Base-by-base conservation (phyloP, 2,797 vertebrate genomes). In the Thaleichthys pacificus region DNA sequence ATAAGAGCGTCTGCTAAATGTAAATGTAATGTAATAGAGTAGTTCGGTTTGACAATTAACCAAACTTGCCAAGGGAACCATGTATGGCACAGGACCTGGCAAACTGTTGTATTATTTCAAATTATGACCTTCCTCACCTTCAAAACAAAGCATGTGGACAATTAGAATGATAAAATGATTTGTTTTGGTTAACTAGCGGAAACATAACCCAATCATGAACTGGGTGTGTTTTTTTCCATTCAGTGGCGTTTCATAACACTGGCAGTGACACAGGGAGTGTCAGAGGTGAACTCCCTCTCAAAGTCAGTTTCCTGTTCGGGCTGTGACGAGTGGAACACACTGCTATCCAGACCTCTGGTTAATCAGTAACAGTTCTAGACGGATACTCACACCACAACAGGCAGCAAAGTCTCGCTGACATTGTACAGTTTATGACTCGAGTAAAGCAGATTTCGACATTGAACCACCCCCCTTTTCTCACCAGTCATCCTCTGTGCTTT, bases 241-340 rank as follows among this genome's bases (percentile, higher is more conserved):
- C 1, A 77, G 1, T 67, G 21, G 38, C 21, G 66, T 81, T 89
- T 81, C 83, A 81, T 79, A 84, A 86, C 84, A 85, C 38, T 35
- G 67, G 62, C 60, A 76, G 77, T 79, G 76, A 82, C 80, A 85
- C 79, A 73, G 73, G 42, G 71, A 38, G 77, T 85, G 87, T 89
- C 87, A 88, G 72, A 85, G 84, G 87, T 90, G 84, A 86, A 72
- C 75, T 77, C 76, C 80, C 88, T 85, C 85, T 42, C 85, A 84
- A 81, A 77, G 66, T 75, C 71, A 66, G 80, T 82, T 90, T 91
- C 90, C 89, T 92, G 87, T 84, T 82, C 64, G 75, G 81, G 71
- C 66, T 73, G 26, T 61, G 32, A 38, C 61, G 74, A 78, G 75
- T 84, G 86, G 82, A 86, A 78, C 28, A 30, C 28, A 4, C 2